Conservation (phyloP, 2,888 invertebrate genomes). For the Drosophila basisetae region DNA sequence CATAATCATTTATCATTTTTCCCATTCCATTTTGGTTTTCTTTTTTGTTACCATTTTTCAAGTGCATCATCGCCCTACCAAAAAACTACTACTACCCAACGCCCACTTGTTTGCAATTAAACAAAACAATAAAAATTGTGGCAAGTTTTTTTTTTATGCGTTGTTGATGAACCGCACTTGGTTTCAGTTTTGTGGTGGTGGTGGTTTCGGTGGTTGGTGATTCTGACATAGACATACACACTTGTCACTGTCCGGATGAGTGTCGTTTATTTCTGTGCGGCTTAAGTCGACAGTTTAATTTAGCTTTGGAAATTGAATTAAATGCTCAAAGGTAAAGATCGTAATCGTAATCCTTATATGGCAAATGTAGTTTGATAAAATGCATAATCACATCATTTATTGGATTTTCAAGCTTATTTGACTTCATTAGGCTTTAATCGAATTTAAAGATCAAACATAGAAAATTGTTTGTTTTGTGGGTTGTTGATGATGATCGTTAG, state of each 20-base stretch:
- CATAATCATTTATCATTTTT: constrained; percentile 79
- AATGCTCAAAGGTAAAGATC: constrained; percentile 52
- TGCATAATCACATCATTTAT: constrained; percentile 75
- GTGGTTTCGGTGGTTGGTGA: constrained; percentile 32
- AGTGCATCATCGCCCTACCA: constrained; percentile 55
- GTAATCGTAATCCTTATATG: constrained; percentile 56
- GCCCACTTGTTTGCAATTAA: constrained; percentile 75
- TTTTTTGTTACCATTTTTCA: constrained; percentile 71
- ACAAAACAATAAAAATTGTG: constrained; percentile 71
- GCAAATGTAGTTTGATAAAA: constrained; percentile 28
- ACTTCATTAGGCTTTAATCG: constrained; percentile 81
- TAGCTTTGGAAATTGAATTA: constrained; percentile 67
- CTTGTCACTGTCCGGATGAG: constrained; percentile 79
- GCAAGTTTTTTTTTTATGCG: constrained; percentile 32
- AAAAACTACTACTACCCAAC: constrained; percentile 25
- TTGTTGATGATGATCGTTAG: constrained; percentile 46
- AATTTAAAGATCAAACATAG: constrained; percentile 46
- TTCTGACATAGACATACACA: constrained; percentile 29
- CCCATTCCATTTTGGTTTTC: not conserved
- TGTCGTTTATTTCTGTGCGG: constrained; percentile 58
- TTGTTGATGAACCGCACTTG: constrained; percentile 14
- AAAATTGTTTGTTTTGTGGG: not conserved
- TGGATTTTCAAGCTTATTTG: constrained; percentile 74
- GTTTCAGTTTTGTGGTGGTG: constrained; percentile 25
- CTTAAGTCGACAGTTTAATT: constrained; percentile 81